Conservation (phyloP, 2,797 vertebrate species). For the Loriculus beryllinus region DNA sequence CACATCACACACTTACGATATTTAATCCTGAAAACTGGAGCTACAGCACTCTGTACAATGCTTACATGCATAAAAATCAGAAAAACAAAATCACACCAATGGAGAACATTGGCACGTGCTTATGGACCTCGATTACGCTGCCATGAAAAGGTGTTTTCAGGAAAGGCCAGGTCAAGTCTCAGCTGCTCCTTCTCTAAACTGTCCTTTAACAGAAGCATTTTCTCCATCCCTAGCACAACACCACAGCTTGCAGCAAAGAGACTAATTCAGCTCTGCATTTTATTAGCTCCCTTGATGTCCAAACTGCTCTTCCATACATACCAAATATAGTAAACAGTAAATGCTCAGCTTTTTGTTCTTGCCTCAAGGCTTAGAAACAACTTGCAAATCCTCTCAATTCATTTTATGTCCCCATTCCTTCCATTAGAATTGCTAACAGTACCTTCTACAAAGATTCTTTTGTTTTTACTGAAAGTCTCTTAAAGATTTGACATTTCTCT, state of each 20-base stretch:
- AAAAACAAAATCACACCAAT: neutral
- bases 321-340: slow-evolving; percentile 56
- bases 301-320: slow-evolving; percentile 30
- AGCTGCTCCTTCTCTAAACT: neutral
- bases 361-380: slow-evolving; percentile 49
- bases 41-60: neutral
- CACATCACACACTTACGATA: neutral
- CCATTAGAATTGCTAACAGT: slow-evolving; percentile 7
- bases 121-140: accelerated
- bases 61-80: accelerated
- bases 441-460: slow-evolving; percentile 50
- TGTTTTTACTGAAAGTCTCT: slow-evolving; percentile 21
- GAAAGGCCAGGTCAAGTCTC: neutral
- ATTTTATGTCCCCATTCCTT: neutral
- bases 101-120: accelerated
- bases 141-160: neutral
- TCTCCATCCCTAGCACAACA: neutral
- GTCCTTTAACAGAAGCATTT: neutral
- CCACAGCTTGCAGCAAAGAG: neutral
- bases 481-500: slow-evolving; percentile 13
- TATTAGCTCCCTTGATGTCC: slow-evolving; percentile 35
- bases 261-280: neutral
- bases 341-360: slow-evolving; percentile 12
- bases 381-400: slow-evolving; percentile 32
- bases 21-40: neutral